Percentiles rank a stretch among this genome's conserved stretches.
Evolutionary conservation across 2,888 invertebrate genomes (phyloP).

Genomic region (Julus scandinavius): DNA sequence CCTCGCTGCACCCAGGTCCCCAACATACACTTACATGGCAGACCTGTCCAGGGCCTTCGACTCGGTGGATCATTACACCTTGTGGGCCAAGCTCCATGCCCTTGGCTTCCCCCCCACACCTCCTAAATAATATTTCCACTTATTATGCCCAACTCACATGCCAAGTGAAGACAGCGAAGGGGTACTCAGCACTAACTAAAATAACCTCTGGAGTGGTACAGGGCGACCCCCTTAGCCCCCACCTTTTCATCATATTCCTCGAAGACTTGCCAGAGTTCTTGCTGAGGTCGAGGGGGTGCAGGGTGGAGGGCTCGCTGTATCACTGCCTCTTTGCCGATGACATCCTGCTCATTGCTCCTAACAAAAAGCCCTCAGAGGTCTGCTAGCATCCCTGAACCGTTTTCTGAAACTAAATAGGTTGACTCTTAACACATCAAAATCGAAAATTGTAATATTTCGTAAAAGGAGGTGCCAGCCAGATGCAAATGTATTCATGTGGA

Average conservation of each 20-base stretch:
- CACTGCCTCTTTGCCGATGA: neutral
- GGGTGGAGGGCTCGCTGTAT: neutral
- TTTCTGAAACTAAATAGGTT: neutral
- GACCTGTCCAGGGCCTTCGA: neutral
- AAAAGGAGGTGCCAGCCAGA: neutral
- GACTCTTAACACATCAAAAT: neutral
- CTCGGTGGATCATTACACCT: neutral
- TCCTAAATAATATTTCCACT: neutral
- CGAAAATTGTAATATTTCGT: neutral
- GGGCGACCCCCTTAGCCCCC: neutral
- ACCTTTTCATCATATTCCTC: neutral
- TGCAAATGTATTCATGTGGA: no score
- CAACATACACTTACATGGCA: neutral
- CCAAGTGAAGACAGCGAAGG: neutral
- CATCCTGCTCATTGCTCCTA: neutral
- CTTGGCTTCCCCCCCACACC: no score
- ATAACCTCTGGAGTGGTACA: neutral
- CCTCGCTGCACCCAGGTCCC: neutral
- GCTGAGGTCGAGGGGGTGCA: no score
- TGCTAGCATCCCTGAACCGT: neutral
- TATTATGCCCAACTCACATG: neutral
- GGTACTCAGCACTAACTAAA: neutral
- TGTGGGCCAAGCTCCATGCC: no score
- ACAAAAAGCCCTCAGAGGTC: neutral
- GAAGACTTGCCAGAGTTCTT: neutral